These are phyloP conservation scores for Hypomecis atomaria DNA, from an alignment of 2,888 invertebrate genomes.

Conservation along the genomic window DNA sequence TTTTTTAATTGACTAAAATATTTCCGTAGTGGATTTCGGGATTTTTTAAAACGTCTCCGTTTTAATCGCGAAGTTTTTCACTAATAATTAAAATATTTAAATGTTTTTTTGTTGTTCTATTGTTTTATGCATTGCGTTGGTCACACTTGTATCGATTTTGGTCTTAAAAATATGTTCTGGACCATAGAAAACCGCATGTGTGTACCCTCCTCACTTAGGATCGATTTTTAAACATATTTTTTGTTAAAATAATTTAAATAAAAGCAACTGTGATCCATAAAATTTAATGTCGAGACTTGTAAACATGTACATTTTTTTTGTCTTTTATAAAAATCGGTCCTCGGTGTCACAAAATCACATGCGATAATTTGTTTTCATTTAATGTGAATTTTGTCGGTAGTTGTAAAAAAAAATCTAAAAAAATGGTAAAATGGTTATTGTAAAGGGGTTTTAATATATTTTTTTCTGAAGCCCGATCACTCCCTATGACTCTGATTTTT, in stretches of 20 bases:
- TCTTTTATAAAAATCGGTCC: conserved; percentile 63
- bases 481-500: conserved; percentile 32
- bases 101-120: background rate
- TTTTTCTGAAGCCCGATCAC: conserved; percentile 33
- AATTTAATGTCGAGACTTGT: conserved; percentile 45
- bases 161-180: conserved; percentile 20
- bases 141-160: conserved; percentile 19
- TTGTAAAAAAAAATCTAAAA: conserved; percentile 38
- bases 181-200: conserved; percentile 35
- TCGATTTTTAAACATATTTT: conserved; percentile 56
- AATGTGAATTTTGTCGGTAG: conserved; percentile 70
- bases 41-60: no score
- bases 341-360: conserved; percentile 69
- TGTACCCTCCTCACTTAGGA: conserved; percentile 45
- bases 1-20: no score
- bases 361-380: conserved; percentile 75
- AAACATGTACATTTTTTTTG: conserved; percentile 42
- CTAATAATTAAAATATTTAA: no score
- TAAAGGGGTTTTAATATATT: conserved; percentile 38
- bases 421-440: conserved; percentile 29
- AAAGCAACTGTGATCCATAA: conserved; percentile 53
- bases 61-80: no score
- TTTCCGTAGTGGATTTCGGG: no score
- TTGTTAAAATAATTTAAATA: conserved; percentile 36
- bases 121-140: conserved; percentile 9